phyloP scores from a whole-genome alignment of 2,797 vertebrate species.

The Diplodus puntazzo region DNA sequence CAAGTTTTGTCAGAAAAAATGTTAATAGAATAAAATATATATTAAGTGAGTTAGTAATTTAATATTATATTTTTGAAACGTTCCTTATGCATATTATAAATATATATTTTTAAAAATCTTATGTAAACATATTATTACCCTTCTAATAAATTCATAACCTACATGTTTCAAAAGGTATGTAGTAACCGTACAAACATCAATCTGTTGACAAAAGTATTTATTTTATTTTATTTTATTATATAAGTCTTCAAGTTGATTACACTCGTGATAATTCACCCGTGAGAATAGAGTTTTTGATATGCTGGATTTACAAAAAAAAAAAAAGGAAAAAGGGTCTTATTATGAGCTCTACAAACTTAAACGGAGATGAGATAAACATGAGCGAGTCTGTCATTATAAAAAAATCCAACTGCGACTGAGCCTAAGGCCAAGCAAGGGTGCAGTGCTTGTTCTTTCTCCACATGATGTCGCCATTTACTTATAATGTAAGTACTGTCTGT shows the following conservation, averaged over 20 bases:
- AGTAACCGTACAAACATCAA: background rate
- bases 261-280: background rate
- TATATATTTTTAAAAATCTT: background rate
- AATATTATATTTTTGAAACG: background rate
- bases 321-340: background rate
- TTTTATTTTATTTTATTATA: too few species aligned
- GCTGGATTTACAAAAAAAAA: background rate
- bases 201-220: background rate
- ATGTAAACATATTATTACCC: background rate
- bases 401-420: background rate
- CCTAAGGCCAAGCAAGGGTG: background rate
- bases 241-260: background rate
- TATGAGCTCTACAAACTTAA: background rate
- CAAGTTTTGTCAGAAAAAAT: constrained; percentile 23
- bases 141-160: background rate
- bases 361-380: background rate
- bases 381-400: constrained; percentile 3
- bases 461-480: constrained; percentile 38
- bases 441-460: background rate
- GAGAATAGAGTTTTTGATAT: background rate
- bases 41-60: background rate
- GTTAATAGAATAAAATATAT: background rate
- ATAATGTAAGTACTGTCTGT: background rate
- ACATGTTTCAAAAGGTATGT: background rate
- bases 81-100: background rate